phyloP scores from a whole-genome alignment of 2,113 vertebrate species.

The Tragulus kanchil region DNA sequence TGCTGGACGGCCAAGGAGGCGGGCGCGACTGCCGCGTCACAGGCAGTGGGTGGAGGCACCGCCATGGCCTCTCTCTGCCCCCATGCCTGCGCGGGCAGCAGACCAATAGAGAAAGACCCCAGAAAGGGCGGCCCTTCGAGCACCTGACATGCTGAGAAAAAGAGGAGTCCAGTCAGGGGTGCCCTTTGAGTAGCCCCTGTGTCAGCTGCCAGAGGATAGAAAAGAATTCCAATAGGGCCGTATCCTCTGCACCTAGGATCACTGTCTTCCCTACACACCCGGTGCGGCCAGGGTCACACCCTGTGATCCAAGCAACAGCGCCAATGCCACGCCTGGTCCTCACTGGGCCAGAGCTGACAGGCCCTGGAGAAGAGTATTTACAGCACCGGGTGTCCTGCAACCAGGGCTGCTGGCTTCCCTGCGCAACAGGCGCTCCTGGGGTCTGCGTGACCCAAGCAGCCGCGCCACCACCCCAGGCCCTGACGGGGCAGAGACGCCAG shows the following conservation, averaged over 20 bases:
- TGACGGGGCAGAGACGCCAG: neutral
- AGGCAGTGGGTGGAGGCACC: neutral
- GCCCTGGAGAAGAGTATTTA: neutral
- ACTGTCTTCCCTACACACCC: neutral
- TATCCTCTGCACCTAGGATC: neutral
- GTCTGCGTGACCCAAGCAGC: neutral
- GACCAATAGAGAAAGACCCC: neutral
- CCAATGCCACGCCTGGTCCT: neutral
- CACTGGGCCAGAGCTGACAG: neutral
- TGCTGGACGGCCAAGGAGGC: neutral
- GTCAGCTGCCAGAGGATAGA: neutral
- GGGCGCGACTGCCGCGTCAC: neutral
- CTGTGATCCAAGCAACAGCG: neutral
- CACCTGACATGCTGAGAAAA: neutral
- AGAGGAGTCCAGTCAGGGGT: neutral
- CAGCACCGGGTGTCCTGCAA: neutral
- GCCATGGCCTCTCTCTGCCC: neutral
- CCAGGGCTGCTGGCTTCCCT: neutral
- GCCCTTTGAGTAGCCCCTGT: neutral
- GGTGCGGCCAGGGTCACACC: neutral
- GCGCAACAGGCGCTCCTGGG: neutral
- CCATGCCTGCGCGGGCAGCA: neutral
- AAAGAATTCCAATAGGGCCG: neutral
- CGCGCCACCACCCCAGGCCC: neutral
- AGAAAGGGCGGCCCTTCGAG: neutral